phyloP scores from a whole-genome alignment of 2,797 vertebrate genomes.

The Garrulus glandarius region DNA sequence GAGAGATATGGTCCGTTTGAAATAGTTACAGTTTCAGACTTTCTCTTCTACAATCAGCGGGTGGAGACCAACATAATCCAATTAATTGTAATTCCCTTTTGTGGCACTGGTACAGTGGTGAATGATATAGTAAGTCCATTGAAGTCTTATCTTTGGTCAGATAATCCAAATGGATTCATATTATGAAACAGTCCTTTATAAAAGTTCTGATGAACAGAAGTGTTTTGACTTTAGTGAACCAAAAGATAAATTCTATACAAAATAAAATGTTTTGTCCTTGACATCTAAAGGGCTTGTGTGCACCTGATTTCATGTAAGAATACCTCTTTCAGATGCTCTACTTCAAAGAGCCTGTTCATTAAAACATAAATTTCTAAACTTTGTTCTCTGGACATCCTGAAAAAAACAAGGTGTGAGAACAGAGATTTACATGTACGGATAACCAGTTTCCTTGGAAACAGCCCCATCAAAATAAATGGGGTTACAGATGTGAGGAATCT shows the following conservation, averaged over 20 bases:
- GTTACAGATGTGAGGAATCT: neutral
- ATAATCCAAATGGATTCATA: slow-evolving; percentile 78
- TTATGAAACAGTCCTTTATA: slow-evolving; percentile 72
- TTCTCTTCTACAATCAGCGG: slow-evolving; percentile 73
- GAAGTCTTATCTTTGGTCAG: slow-evolving; percentile 78
- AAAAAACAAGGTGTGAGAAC: neutral
- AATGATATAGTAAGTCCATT: slow-evolving; percentile 75
- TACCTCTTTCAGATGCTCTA: neutral
- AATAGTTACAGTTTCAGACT: slow-evolving; percentile 76
- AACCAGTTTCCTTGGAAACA: neutral
- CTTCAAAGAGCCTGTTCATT: neutral
- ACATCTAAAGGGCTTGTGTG: neutral
- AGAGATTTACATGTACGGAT: rapidly evolving
- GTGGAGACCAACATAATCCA: slow-evolving; percentile 79
- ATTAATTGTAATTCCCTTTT: slow-evolving; percentile 82
- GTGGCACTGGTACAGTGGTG: slow-evolving; percentile 68
- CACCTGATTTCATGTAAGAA: slow-evolving; percentile 4
- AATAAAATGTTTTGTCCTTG: slow-evolving; percentile 58
- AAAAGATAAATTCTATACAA: slow-evolving; percentile 43
- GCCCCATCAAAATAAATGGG: neutral
- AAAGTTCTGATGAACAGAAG: slow-evolving; percentile 69
- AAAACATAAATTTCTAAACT: neutral
- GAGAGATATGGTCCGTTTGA: slow-evolving; percentile 74
- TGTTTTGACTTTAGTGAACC: slow-evolving; percentile 61
- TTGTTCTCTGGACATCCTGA: neutral